Base-by-base conservation (phyloP, 2,888 invertebrate genomes). In the Parochlus steinenii region DNA sequence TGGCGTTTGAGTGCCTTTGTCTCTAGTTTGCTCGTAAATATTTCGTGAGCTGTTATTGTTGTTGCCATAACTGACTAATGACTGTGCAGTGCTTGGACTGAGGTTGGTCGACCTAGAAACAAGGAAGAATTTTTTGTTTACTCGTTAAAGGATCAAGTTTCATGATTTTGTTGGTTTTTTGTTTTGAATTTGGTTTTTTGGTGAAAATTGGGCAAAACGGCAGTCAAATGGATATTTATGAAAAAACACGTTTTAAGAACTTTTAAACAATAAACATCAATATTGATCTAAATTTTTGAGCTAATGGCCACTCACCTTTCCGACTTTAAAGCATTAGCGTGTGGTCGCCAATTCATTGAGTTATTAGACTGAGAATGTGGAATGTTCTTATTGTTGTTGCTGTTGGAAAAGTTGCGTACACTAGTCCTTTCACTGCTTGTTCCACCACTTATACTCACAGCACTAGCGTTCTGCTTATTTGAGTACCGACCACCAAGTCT, bases 1-100 rank as follows among this genome's bases (percentile, higher is more conserved):
- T 3, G 74, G 74, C 3, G 75, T 79, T 61, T 75, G 78, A 6
- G 79, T 80, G 28, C 69, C 68, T 42, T 76, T 74, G 50, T 80
- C 74, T 49, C 37, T 45, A 56, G 27, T 63, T 64, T 42, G 71
- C 69, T 48, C 72, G 67, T 53, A 65, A 64, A 51, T 69, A 74
- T 47, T 69, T 65, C 28, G 71, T 53, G 45, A 67, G 69, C 3
- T 67, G 51, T 67, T 63, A 27, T 66, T 62, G 41, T 69, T 62
- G 48, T 52, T 63, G 56, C 20, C 61, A 40, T 16, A 34, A 16
- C 22, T 61, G 11, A 56, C 45, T 46, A 55, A 53, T 18, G 56
- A 53, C 40, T 56, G 55, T 12, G 56, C 52, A 35, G 49, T 42
- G 40, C 51, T 52, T 19, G 45, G 43, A 38, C 54, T 51, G 37